These are phyloP conservation scores for Nettapus auritus DNA, from an alignment of 2,113 vertebrate species.

Conservation along the genomic window DNA sequence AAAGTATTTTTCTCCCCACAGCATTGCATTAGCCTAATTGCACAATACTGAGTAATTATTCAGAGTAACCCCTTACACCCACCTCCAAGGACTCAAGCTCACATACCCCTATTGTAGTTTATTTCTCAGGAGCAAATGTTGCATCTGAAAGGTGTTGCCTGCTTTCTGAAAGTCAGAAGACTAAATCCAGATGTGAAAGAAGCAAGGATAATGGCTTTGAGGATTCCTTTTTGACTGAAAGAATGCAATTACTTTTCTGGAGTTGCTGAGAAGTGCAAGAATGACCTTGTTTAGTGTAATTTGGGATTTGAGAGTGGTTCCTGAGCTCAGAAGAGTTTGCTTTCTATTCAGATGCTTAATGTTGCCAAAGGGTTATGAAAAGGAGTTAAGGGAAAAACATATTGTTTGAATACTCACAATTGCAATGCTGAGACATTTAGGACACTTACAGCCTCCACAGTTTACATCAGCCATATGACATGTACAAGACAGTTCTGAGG, in stretches of 20 bases:
- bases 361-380: neutral
- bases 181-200: constrained; percentile 23
- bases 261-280: neutral
- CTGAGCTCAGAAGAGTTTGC: neutral
- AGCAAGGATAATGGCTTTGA: neutral
- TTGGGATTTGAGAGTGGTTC: neutral
- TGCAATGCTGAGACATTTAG: neutral
- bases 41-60: neutral
- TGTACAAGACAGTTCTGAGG: neutral
- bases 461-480: neutral
- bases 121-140: neutral
- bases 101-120: neutral
- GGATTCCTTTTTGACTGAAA: neutral
- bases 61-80: neutral
- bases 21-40: neutral
- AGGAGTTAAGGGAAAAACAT: neutral
- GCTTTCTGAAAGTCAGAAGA: neutral
- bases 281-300: neutral
- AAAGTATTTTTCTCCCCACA: neutral
- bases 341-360: neutral
- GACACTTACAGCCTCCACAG: neutral
- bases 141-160: neutral
- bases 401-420: neutral
- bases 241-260: neutral
- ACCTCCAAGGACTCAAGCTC: neutral